Evolutionary conservation across 2,113 vertebrate genomes (phyloP).

Genomic region (Erpornis zantholeuca): DNA sequence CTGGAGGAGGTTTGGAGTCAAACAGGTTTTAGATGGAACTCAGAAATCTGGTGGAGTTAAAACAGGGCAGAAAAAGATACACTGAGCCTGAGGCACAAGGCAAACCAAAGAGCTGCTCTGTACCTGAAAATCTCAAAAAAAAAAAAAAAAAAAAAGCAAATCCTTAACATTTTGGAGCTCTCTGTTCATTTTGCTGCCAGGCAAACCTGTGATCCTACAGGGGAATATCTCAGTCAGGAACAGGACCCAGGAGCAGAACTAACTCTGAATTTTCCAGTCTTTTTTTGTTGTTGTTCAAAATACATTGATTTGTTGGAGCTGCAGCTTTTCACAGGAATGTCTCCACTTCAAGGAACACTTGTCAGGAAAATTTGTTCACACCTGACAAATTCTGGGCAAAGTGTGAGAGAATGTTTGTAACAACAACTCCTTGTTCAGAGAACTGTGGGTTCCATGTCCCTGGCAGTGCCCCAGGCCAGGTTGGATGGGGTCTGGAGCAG

Average conservation of each 20-base stretch:
- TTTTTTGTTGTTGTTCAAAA: neutral
- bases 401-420: neutral
- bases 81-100: neutral
- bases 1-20: neutral
- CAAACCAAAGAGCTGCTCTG: neutral
- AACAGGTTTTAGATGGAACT: neutral
- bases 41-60: neutral
- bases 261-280: neutral
- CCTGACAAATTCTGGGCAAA: neutral
- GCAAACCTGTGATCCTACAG: neutral
- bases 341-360: neutral
- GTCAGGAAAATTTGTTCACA: neutral
- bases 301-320: neutral
- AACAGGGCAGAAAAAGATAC: neutral
- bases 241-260: neutral
- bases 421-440: neutral
- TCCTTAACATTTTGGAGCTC: neutral
- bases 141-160: neutral
- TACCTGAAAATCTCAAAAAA: neutral
- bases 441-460: neutral
- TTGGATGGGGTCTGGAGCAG: rapidly evolving
- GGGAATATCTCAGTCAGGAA: neutral
- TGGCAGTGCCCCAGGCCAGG: neutral
- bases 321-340: neutral
- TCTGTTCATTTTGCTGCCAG: neutral